These are phyloP conservation scores for Ypsolopha sequella DNA, from an alignment of 2,888 invertebrate genomes.

Conservation along the genomic window DNA sequence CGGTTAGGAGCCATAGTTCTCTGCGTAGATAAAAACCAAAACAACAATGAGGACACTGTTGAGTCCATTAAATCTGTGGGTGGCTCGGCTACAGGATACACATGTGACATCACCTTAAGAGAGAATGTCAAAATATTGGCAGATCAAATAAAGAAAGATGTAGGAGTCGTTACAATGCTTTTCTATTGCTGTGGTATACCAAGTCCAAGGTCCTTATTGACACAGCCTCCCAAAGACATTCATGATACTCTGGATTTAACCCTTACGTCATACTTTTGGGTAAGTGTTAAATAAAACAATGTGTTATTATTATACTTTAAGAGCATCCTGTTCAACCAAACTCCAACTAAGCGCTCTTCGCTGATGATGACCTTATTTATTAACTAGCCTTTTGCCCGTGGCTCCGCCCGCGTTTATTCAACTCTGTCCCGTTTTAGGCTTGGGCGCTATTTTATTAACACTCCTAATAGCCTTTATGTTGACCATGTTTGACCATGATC, in stretches of 20 bases:
- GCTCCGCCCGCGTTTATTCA: no score
- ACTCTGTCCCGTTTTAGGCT: no score
- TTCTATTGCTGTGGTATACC: conserved; percentile 75
- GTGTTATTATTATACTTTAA: no score
- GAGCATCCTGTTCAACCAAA: no score
- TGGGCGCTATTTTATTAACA: no score
- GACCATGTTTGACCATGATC: no score
- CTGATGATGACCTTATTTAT: no score
- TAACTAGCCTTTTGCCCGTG: no score
- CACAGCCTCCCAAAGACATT: conserved; percentile 62
- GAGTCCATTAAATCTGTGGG: conserved; percentile 50
- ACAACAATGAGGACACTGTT: conserved; percentile 59
- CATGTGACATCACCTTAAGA: conserved; percentile 69
- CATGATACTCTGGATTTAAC: conserved; percentile 69
- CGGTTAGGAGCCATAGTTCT: conserved; percentile 70
- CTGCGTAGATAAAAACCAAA: conserved; percentile 74
- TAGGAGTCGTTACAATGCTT: conserved; percentile 72
- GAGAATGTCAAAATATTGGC: conserved; percentile 58
- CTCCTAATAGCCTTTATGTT: no score
- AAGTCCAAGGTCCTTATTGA: conserved; percentile 66
- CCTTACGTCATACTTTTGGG: conserved; percentile 75
- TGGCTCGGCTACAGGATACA: conserved; percentile 60
- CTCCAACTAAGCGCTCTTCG: no score
- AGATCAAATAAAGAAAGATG: conserved; percentile 51
- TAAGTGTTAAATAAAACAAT: conserved; percentile 27